Evolutionary conservation across 2,888 invertebrate genomes (phyloP).

Genomic region (Diplazon laetatorius): DNA sequence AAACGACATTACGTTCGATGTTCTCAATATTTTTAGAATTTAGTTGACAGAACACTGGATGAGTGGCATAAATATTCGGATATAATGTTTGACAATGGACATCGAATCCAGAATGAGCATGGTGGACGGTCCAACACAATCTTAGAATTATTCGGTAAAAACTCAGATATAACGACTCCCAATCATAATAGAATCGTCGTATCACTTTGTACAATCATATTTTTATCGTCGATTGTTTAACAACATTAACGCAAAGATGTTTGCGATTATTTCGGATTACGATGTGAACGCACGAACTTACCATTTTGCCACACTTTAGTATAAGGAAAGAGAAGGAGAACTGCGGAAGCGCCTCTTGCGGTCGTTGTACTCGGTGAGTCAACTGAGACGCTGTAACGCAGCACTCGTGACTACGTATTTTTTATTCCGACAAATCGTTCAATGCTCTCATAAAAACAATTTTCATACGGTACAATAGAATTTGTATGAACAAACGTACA

Average conservation of each 20-base stretch:
- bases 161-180: slow-evolving; percentile 27
- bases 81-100: slow-evolving; percentile 14
- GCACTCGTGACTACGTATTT: no score
- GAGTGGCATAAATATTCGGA: neutral
- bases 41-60: neutral
- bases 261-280: slow-evolving; percentile 71
- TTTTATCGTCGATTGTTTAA: slow-evolving; percentile 39
- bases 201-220: slow-evolving; percentile 52
- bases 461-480: no score
- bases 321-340: slow-evolving; percentile 65
- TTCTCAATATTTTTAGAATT: neutral
- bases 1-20: neutral
- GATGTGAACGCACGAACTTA: slow-evolving; percentile 69
- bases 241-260: slow-evolving; percentile 66
- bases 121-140: slow-evolving; percentile 39
- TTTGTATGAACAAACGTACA: no score
- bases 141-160: slow-evolving; percentile 38
- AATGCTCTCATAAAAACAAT: no score
- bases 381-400: slow-evolving; percentile 14
- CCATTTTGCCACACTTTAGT: slow-evolving; percentile 72
- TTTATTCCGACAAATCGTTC: no score
- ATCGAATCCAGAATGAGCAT: slow-evolving; percentile 38
- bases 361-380: slow-evolving; percentile 28
- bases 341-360: slow-evolving; percentile 51
- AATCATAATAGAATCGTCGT: slow-evolving; percentile 55